Evolutionary conservation across 2,888 invertebrate genomes (phyloP), one percentile per base, ranked within the genome.

Genomic region (Lordiphosa andalusiaca): DNA sequence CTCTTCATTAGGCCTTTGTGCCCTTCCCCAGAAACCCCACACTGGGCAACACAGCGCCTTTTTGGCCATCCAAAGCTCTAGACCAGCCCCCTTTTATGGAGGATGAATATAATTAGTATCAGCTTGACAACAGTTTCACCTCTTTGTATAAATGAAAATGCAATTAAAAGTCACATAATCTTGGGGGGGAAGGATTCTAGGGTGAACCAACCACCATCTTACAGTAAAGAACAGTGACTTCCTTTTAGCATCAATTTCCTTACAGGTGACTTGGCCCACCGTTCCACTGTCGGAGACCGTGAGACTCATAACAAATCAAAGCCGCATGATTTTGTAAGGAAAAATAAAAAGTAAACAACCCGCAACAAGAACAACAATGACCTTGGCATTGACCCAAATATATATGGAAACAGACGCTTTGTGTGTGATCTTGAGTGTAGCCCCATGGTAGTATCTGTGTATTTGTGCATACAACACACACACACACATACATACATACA

Each of bases 391-490:
- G 69, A 69, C 69, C 69, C 70, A 69, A 69, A 69, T 69, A 69
- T 53, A 10, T 52, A 66, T 60, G 69, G 58, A 59, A 60, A 65
- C 67, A 77, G 64, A 65, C 75, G 72, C 78, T 71, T 58, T 67
- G 72, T 72, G 65, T 70, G 67, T 60, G 67, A 82, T 76, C 76
- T 82, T 74, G 59, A 77, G 78, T 62, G 58, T 74, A 64, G 63
- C 49, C 46, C 19, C 46, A 61, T 55, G 69, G 58, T 55, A 66
- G 58, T 65, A 55, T 71, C 62, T 71, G 65, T 77, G 55, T 65
- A 59, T 69, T 44, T 70, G 47, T 62, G 60, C 63, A 59, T 52
- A 55, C 41, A 30, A 30, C 30, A 30, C 53, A 60, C 46, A 60
- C 19, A 60, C 51, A 57, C 16, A 16, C 16, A 16, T 2, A 16